Conservation (phyloP, 2,113 vertebrate genomes). For the Arvicanthis niloticus region DNA sequence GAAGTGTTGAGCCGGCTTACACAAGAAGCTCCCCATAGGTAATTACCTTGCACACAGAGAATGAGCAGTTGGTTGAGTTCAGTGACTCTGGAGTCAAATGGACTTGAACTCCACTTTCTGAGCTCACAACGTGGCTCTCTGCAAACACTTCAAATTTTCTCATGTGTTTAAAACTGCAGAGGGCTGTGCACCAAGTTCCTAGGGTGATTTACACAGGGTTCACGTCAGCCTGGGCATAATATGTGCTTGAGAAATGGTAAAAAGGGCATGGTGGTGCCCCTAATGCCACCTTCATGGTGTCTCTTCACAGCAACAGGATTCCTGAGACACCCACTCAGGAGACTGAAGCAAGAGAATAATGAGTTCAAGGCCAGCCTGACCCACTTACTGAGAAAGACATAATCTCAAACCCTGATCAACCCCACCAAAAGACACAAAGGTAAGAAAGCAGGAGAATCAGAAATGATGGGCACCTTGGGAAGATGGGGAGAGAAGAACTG, state of each 20-base stretch:
- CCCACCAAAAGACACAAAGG: background rate
- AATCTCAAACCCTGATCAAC: background rate
- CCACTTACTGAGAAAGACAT: background rate
- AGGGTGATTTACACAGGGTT: background rate
- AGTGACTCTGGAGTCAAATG: background rate
- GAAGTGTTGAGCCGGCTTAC: background rate
- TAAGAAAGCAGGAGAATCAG: background rate
- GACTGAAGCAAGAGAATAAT: background rate
- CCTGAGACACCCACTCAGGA: background rate
- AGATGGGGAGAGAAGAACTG: background rate
- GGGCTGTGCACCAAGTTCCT: background rate
- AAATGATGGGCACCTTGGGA: background rate
- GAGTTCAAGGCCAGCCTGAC: background rate
- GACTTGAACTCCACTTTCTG: background rate
- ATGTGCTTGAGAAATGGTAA: background rate
- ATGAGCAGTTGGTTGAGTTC: rapidly evolving
- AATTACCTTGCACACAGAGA: background rate
- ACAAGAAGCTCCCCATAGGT: background rate
- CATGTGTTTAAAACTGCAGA: background rate
- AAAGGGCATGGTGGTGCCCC: rapidly evolving
- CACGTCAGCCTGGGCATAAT: background rate
- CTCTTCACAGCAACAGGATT: background rate
- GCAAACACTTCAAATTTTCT: background rate
- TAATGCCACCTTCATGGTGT: background rate
- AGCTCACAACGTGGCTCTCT: background rate